Base-by-base conservation (phyloP, 2,888 invertebrate species). In the Leucoptera coffeella region DNA sequence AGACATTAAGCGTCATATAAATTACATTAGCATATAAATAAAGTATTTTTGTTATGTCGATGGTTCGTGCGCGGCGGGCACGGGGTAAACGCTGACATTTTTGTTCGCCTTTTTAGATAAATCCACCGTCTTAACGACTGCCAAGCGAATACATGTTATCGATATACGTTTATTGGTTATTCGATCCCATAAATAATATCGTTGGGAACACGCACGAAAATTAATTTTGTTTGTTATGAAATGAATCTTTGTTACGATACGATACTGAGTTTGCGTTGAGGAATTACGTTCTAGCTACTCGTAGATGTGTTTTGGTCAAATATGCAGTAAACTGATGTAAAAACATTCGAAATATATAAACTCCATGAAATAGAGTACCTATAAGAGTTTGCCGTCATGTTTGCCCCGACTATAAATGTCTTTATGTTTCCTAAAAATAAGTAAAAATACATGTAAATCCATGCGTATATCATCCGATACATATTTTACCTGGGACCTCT, bases 11-110 rank as follows among this genome's bases (percentile, higher is more conserved):
- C 65, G 60, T 67, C 65, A 65, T 67, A 69, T 69, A 69, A 69
- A 67, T 69, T 65, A 69, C 69, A 67, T 69, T 69, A 65, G 61
- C 69, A 67, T 69, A 67, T 69, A 69, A 67, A 69, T 69, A 67
- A 69, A 69, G 65, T 64, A 69, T 67, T 64, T 67, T 62, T 62
- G 67, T 64, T 59, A 62, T 50, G 47, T 53, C 45, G 51, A 53
- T 22, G 26, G 26, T 28, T 51, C n/a, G 45, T 45, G 47, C 38
- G 44, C 49, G 47, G 47, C 52, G 51, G 43, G 41, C 41, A 43
- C 47, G 47, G 58, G 50, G 56, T 60, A 56, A 50, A 54, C 44
- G 42, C 54, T 51, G 56, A 56, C 58, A 57, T 58, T 64, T 58
- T 65, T 58, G 58, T 64, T 64, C 59, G 57, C 57, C 56, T 54